Evolutionary conservation across 2,888 invertebrate genomes (phyloP), one percentile per base, ranked within the genome.

Genomic region (Drosophila mimica): DNA sequence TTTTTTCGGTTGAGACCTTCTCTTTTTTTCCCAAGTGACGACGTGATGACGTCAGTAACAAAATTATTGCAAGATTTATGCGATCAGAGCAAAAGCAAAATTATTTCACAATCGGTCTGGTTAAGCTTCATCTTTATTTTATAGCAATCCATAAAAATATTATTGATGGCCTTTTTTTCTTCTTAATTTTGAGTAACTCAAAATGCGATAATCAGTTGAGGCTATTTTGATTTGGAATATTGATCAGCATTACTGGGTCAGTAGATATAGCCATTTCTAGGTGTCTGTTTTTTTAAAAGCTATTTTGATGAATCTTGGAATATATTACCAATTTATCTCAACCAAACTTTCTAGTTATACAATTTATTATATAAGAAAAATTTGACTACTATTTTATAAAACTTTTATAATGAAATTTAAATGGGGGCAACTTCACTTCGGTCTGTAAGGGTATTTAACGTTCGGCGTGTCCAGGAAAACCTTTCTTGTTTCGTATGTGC

Each of bases 21-120:
- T 40, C 20, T 5, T 7, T 5, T 48, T 31, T n/a, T 38, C 20
- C 38, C 28, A 36, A 66, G 49, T 46, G 52, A 13, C 31, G 67
- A 13, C 25, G 53, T 8, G 46, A 38, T 63, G 64, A 64, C 64
- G 64, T 48, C 64, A 64, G 34, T 25, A 36, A 1, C 20, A 30
- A 36, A 54, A 6, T 54, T 17, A 54, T 28, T 28, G 3, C 11
- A 25, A 34, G 36, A 54, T 17, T 54, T 54, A 54, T 36, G 17
- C 4, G 46, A 46, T 25, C 25, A 15, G 20, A 25, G 20, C 46
- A 46, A 15, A 15, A 9, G 15, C 15, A 15, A 46, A 15, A 46
- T 7, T 25, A 25, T 46, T 46, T 46, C 15, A 46, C 20, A 28
- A 46, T 8, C 25, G 2, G 4, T 5, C 17, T 49, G 28, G 1